These are phyloP conservation scores for Cerastis rubricosa DNA, from an alignment of 2,888 invertebrate genomes.

Conservation along the genomic window DNA sequence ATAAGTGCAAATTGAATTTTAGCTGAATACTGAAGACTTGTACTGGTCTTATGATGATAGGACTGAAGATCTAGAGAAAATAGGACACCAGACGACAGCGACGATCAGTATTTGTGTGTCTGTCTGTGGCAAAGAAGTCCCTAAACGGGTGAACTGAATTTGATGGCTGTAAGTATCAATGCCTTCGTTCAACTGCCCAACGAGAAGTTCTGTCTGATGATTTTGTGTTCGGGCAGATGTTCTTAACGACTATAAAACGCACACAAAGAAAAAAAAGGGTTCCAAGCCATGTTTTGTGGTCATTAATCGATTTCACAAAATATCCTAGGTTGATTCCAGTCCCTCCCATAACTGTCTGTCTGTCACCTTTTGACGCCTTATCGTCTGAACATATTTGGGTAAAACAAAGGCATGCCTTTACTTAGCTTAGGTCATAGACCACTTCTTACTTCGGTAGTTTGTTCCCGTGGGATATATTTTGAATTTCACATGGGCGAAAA, in stretches of 20 bases:
- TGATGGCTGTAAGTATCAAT: not conserved
- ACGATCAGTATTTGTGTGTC: not conserved
- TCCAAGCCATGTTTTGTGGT: not conserved
- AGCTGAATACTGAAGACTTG: constrained; percentile 5
- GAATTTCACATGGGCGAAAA: rapidly evolving
- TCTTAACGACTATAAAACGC: too few relatives aligned
- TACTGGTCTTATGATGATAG: not conserved
- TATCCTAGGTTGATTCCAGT: too few relatives aligned
- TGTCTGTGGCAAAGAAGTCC: not conserved
- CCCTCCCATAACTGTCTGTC: too few relatives aligned
- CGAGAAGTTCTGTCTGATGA: not conserved
- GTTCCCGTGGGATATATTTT: not conserved
- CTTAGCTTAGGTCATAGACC: not conserved
- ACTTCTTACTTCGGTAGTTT: not conserved
- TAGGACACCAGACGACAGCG: not conserved
- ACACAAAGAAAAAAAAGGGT: not conserved
- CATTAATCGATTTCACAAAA: too few relatives aligned
- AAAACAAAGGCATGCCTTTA: too few relatives aligned
- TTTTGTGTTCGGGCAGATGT: too few relatives aligned
- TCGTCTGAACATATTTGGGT: too few relatives aligned
- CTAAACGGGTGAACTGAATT: not conserved
- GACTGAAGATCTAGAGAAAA: not conserved
- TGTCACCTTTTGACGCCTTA: too few relatives aligned
- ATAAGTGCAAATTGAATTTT: constrained; percentile 46
- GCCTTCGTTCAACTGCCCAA: not conserved